Base-by-base conservation (phyloP, 2,888 invertebrate species). In the Drosophila parthenogenetica region DNA sequence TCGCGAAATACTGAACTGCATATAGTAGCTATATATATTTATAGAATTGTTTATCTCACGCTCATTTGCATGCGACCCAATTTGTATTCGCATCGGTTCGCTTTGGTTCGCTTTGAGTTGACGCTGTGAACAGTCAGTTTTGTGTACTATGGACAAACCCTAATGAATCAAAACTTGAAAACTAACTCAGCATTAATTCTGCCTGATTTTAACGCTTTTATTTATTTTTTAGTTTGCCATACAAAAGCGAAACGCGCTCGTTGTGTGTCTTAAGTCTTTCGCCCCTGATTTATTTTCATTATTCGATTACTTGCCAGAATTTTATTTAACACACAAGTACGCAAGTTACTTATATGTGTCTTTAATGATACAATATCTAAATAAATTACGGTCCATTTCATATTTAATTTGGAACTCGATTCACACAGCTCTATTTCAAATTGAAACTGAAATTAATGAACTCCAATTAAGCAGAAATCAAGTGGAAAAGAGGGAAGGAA, bases 361-460 rank as follows among this genome's bases (percentile, higher is more conserved):
- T 64, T 59, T 76, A 76, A 79, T 76, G 65, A 74, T 58, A 68
- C 45, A 45, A 45, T 35, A 43, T 25, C 58, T 65, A 40, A 55
- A 75, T 51, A 62, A 73, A 67, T 58, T 60, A 61, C 60, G 13
- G 25, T 19, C 59, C 51, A 69, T 72, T 76, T 72, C 58, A 76
- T 62, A 72, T 66, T 64, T 76, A 78, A 76, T 78, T 80, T 73
- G 73, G 46, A 48, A 57, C 54, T 63, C 54, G 68, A 77, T 79
- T 81, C 49, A 69, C 49, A 69, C 63, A 58, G 71, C 82, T 83
- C 87, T 60, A 78, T 84, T 72, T 77, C 60, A 68, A 81, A 65
- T 66, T 67, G 40, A 88, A 74, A 54, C 49, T 43, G 40, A 69
- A 73, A 60, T 81, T 79, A 89, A 85, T 85, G 86, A 87, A 85